Evolutionary conservation across 2,888 invertebrate genomes (phyloP).

Genomic region (Cephus spinipes): DNA sequence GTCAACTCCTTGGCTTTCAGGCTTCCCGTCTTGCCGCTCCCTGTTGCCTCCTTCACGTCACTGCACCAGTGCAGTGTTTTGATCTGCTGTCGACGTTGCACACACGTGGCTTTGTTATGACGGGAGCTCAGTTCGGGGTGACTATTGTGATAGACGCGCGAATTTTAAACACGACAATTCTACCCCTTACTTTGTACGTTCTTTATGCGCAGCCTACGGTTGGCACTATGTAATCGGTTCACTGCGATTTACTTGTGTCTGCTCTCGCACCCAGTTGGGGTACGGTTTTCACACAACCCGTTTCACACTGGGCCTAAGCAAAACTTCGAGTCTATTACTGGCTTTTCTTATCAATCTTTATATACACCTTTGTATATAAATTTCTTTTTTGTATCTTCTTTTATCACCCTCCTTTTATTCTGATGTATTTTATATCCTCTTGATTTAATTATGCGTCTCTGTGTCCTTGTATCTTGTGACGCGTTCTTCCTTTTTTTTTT

Average conservation of each 20-base stretch:
- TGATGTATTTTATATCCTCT: background rate
- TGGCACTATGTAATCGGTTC: background rate
- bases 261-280: background rate
- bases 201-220: background rate
- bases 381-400: background rate
- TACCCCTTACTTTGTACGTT: background rate
- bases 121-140: background rate
- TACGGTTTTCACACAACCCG: background rate
- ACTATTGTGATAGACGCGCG: background rate
- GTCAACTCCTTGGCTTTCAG: background rate
- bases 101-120: constrained; percentile 48
- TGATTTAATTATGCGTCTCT: background rate
- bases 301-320: background rate
- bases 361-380: background rate
- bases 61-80: background rate
- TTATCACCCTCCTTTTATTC: background rate
- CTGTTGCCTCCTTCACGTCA: constrained; percentile 23
- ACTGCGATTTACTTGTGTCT: background rate
- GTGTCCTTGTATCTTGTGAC: background rate
- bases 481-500: background rate
- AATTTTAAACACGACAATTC: background rate
- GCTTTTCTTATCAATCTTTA: background rate
- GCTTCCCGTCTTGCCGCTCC: constrained; percentile 11
- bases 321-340: background rate
- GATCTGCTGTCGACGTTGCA: constrained; percentile 4